Base-by-base conservation (phyloP, 1,140 invertebrate genomes). In the Pachyrhynchus sulphureomaculatus region DNA sequence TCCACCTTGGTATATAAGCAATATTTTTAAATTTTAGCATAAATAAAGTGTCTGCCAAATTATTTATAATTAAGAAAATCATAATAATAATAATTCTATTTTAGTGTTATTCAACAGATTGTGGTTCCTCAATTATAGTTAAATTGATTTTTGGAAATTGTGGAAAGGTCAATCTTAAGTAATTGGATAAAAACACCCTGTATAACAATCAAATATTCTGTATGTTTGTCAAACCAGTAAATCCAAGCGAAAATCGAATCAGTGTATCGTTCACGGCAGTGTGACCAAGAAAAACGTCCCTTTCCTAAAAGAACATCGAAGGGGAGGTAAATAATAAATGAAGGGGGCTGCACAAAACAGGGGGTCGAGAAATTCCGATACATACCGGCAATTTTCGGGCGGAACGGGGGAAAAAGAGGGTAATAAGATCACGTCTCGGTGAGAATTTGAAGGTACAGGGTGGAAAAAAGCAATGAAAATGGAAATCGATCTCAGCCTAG, bases 321-420 rank as follows among this genome's bases (percentile, higher is more conserved):
- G 59, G 59, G 59, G 59, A 53, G 59, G 59, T 61, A 53, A 61
- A 61, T 61, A 61, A 61, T 61, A 61, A 61, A 61, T 61, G 59
- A 61, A 39, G 49, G 49, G 49, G 55, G 44, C 15, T n/a, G 44
- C 24, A 32, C 44, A 4, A 15, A 18, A 3, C 24, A 39, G 36
- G 23, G 36, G 45, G 47, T 48, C 39, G 13, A 13, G 24, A 59
- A 59, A 59, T 59, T 39, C 56, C 56, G 56, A 59, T 59, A 59
- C 56, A 51, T 20, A 24, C 42, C 55, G 55, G 41, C 39, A 33
- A 55, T 55, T 44, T 32, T 12, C 33, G 34, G 37, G 17, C 8
- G 26, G 47, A 13, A 15, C 41, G 49, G 44, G 47, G 47, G 47
- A 51, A 51, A 59, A 59, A 13, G 18, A 32, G 47, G 56, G 56